Percentiles rank a stretch among this genome's conserved stretches.
phyloP scores from a whole-genome alignment of 1,140 invertebrate genomes.

The Mylabris phalerata region DNA sequence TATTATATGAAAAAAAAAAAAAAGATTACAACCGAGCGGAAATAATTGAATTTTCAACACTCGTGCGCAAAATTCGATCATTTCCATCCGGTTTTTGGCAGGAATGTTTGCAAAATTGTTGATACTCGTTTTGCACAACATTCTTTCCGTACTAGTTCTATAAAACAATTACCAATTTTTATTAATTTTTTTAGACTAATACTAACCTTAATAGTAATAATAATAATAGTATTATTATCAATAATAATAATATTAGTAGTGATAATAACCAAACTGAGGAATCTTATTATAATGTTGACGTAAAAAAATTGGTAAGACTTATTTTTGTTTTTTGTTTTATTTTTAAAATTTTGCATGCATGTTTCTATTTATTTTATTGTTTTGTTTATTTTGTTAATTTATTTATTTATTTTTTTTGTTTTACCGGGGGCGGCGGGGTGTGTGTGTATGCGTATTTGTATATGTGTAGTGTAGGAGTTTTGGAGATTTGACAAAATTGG shows the following conservation, averaged over 20 bases:
- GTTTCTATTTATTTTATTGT: slow-evolving; percentile 16
- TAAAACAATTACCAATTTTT: not conserved
- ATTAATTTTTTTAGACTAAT: slow-evolving; percentile 10
- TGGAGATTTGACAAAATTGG: slow-evolving; percentile 53
- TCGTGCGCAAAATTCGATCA: too few relatives aligned
- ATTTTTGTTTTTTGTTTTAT: slow-evolving; percentile 8
- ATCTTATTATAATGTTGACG: slow-evolving; percentile 52
- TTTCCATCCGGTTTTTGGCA: too few relatives aligned
- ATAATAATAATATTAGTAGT: slow-evolving; percentile 39
- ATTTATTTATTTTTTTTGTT: slow-evolving; percentile 27
- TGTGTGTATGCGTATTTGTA: too few relatives aligned
- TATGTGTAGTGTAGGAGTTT: slow-evolving; percentile 52
- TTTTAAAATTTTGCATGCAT: not conserved
- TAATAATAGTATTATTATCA: slow-evolving; percentile 34
- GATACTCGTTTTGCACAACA: too few relatives aligned
- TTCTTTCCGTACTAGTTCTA: too few relatives aligned
- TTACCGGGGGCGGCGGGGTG: not conserved
- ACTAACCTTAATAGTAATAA: slow-evolving; percentile 20
- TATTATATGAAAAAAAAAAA: too few relatives aligned
- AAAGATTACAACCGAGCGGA: too few relatives aligned
- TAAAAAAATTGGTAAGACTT: slow-evolving; percentile 40
- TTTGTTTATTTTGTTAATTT: slow-evolving; percentile 6
- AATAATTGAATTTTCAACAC: too few relatives aligned
- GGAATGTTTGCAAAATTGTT: too few relatives aligned
- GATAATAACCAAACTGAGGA: slow-evolving; percentile 40